Evolutionary conservation across 1,140 invertebrate species (phyloP).

Genomic region (Latrodectus geometricus): DNA sequence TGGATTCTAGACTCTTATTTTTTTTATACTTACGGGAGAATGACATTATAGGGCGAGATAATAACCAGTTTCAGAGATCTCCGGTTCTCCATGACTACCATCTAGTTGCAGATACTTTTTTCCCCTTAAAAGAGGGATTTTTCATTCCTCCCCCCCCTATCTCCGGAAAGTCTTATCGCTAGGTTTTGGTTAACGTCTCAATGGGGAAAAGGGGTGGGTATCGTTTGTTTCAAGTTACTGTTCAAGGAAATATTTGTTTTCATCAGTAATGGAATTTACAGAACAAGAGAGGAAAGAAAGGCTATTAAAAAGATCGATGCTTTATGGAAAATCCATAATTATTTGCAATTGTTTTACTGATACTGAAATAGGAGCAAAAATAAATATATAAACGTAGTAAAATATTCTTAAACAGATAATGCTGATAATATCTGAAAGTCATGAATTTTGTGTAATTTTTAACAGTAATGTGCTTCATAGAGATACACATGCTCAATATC

Average conservation of each 20-base stretch:
- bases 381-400: too few relatives aligned
- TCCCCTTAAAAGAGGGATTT: neutral
- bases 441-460: too few relatives aligned
- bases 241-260: constrained; percentile 34
- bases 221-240: too few relatives aligned
- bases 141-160: neutral
- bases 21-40: neutral
- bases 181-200: constrained; percentile 29
- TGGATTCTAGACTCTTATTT: neutral
- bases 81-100: neutral
- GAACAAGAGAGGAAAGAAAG: neutral
- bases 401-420: too few relatives aligned
- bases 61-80: constrained; percentile 26
- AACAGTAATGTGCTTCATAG: too few relatives aligned
- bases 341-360: too few relatives aligned
- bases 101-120: neutral
- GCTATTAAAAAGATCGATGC: neutral
- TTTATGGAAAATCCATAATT: too few relatives aligned
- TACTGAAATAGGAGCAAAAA: too few relatives aligned
- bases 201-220: neutral
- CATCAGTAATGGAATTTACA: constrained; percentile 29
- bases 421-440: too few relatives aligned
- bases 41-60: constrained; percentile 46
- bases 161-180: neutral
- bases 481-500: too few relatives aligned